Percentiles rank a stretch among this genome's conserved stretches.
These are phyloP conservation scores for Cryptoleucopteryx plumbea DNA, from an alignment of 2,113 vertebrate genomes.

Conservation along the genomic window DNA sequence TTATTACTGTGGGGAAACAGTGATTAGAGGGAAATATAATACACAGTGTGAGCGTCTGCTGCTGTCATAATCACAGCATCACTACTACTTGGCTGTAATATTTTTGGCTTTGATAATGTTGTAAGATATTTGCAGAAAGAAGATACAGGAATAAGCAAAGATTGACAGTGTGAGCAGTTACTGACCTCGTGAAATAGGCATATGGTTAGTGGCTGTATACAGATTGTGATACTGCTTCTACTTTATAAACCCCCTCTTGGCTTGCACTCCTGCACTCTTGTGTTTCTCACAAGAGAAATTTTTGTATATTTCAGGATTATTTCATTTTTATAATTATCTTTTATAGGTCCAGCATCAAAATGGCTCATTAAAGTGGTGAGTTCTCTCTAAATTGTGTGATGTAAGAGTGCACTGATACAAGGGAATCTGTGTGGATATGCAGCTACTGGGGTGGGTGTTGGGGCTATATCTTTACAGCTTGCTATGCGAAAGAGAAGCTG, in stretches of 20 bases:
- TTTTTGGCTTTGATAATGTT: background rate
- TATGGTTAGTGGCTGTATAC: background rate
- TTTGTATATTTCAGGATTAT: background rate
- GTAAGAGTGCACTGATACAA: background rate
- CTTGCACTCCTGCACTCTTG: background rate
- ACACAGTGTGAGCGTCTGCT: background rate
- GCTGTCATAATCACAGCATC: background rate
- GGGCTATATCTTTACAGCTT: background rate
- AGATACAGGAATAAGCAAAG: fast-evolving
- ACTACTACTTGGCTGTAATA: background rate
- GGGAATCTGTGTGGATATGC: too few species aligned
- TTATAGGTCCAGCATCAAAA: background rate
- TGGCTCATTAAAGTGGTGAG: background rate
- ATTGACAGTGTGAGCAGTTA: background rate
- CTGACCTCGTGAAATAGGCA: background rate
- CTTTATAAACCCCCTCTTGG: background rate
- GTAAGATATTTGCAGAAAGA: background rate
- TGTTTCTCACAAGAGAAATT: background rate
- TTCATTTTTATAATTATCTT: background rate
- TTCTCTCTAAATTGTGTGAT: background rate
- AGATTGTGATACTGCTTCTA: background rate
- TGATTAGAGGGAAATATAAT: background rate
- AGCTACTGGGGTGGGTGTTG: background rate
- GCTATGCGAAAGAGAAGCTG: background rate
- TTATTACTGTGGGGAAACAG: background rate